Evolutionary conservation across 2,797 vertebrate species (phyloP), one percentile per base, ranked within the genome.

Genomic region (Moxostoma hubbsi): DNA sequence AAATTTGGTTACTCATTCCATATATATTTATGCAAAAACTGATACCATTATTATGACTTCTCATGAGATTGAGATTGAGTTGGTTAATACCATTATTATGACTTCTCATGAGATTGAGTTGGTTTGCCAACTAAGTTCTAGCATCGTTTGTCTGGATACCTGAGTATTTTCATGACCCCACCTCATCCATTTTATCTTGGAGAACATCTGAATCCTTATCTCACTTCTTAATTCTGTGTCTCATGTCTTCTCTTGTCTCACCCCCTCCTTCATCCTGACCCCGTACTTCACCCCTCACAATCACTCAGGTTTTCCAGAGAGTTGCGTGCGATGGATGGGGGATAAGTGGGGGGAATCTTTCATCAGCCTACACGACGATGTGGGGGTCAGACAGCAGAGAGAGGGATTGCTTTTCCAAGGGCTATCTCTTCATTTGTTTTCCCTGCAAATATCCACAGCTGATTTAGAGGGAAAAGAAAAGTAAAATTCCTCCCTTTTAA

Each of bases 401-500:
- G 13, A 55, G 58, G 57, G 82, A 67, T 93, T 89, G 83, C 87
- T 89, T 93, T 94, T 92, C 91, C 92, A 93, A 93, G 90, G 5
- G 61, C 83, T 89, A 90, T 91, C 89, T 92, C 89, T 92, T 90
- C 85, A 88, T 92, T 93, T 93, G 86, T 92, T 92, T 92, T 90
- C 82, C 81, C 87, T 90, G 69, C 62, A 85, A 88, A 82, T 80
- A 89, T 89, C 90, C 88, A 87, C 86, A 85, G 84, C 84, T 87
- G 77, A 88, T 91, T 87, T 24, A 46, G 53, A 57, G 53, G 84
- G 84, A 77, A 86, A 50, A 66, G 82, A 76, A 82, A 73, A 83
- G 84, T 83, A 81, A 71, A 12, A 50, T 3, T 24, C 18, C 49
- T 69, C 50, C 49, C 47, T 50, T 66, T 68, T 45, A 63, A 65